These are phyloP conservation scores for Notospermus geniculatus DNA, from an alignment of 1,140 invertebrate species.

Conservation along the genomic window DNA sequence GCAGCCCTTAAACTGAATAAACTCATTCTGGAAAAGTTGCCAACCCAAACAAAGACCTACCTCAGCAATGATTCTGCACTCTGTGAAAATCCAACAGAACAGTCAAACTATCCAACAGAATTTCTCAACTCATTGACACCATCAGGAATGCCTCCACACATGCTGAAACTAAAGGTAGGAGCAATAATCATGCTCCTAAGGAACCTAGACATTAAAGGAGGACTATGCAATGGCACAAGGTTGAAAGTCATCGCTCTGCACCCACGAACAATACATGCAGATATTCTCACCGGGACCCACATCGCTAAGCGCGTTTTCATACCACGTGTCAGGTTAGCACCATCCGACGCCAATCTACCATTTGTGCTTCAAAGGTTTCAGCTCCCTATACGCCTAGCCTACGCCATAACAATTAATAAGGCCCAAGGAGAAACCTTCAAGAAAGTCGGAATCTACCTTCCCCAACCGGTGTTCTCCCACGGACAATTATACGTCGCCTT, in stretches of 20 bases:
- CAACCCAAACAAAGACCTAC: too few relatives aligned
- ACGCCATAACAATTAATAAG: constrained; percentile 40
- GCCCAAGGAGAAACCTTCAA: constrained; percentile 37
- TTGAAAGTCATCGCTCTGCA: constrained; percentile 13
- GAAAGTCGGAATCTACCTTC: constrained; percentile 29
- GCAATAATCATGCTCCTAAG: constrained; percentile 30
- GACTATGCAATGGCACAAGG: constrained; percentile 31
- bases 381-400: constrained; percentile 19
- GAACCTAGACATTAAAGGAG: constrained; percentile 17
- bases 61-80: too few relatives aligned
- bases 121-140: constrained; percentile 19
- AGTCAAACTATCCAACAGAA: too few relatives aligned
- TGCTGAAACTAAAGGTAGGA: constrained; percentile 24
- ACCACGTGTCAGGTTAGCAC: not conserved
- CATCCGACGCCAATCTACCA: not conserved
- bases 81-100: too few relatives aligned
- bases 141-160: constrained; percentile 27
- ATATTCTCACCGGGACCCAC: too few relatives aligned
- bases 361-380: not conserved
- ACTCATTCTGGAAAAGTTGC: too few relatives aligned
- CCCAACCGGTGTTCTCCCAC: constrained; percentile 25
- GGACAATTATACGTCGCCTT: constrained; percentile 38
- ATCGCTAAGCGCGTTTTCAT: not conserved
- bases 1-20: too few relatives aligned
- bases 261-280: too few relatives aligned